Base-by-base conservation (phyloP, 1,140 invertebrate genomes). In the Euwallacea similis region DNA sequence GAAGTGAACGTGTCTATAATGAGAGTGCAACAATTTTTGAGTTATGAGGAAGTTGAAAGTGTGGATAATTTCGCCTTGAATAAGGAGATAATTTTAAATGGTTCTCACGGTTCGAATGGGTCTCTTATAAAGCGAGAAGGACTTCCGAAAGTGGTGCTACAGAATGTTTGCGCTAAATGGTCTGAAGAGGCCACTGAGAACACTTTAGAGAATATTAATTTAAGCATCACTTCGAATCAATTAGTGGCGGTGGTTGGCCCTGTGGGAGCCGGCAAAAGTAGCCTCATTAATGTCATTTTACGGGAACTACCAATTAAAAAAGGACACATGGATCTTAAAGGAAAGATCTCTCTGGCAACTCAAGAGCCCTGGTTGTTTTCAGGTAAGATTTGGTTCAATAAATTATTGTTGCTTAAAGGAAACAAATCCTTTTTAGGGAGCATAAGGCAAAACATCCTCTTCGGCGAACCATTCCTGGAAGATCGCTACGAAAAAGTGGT, bases 201-300 rank as follows among this genome's bases (percentile, higher is more conserved):
- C 66, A 80, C 76, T 44, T 73, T 80, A 65, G 73, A 69, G 44
- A 68, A 78, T 68, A 76, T 81, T 13, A 76, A 71, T 68, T 55
- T 81, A 7, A 67, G 67, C 54, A 69, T 80, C 13, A 69, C 55
- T 42, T 67, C 74, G 7, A 76, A 74, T 67, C 85, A 92, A 79
- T 84, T 94, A 55, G 77, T 90, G 47, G 89, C 89, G n/a, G 81
- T 95, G 0, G 88, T 93, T 62, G 94, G 94, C 33, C 87, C 90
- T 53, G 91, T 96, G 15, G 93, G 93, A 11, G 86, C 90, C 10
- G 93, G 94, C 11, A 96, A 96, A 85, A 90, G 88, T 42, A 93
- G 90, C 0, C 74, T 93, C 1, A 79, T 93, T 0, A 85, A 93
- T 75, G 84, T 87, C 0, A 85, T 95, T 66, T 82, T 95, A 0